phyloP scores from a whole-genome alignment of 2,113 vertebrate genomes.

The Cyprinus carpio region DNA sequence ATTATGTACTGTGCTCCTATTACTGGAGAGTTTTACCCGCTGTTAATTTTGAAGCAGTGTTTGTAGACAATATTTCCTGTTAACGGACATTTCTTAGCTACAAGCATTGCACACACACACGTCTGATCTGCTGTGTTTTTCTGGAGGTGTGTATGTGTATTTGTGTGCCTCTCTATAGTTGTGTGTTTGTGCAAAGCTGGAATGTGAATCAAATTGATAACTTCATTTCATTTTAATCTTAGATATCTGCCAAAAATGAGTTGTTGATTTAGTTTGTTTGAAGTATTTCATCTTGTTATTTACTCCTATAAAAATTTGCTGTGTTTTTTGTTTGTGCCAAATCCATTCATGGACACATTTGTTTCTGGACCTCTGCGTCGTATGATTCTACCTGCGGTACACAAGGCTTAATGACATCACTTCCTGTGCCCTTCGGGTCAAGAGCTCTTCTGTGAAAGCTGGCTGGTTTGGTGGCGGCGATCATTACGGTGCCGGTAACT shows the following conservation, averaged over 20 bases:
- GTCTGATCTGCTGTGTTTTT: conserved; percentile 38
- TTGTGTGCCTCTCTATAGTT: conserved; percentile 8
- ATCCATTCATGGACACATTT: not conserved
- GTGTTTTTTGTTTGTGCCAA: not conserved
- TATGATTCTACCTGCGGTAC: not conserved
- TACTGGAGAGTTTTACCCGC: not conserved
- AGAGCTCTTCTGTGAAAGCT: conserved; percentile 11
- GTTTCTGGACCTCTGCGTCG: not conserved
- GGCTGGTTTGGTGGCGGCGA: not conserved
- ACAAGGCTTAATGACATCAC: conserved; percentile 38
- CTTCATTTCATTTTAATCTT: conserved; percentile 14
- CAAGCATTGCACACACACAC: conserved; percentile 9
- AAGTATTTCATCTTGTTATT: conserved; percentile 27
- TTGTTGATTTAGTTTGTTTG: conserved; percentile 42
- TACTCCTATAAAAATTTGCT: conserved; percentile 2
- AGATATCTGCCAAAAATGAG: conserved; percentile 42
- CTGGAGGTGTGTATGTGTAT: not conserved
- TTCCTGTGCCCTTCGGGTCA: conserved; percentile 34
- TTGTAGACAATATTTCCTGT: conserved; percentile 19
- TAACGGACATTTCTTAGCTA: not conserved
- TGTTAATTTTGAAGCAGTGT: conserved; percentile 42
- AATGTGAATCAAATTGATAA: conserved; percentile 41
- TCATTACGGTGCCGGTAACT: conserved; percentile 52
- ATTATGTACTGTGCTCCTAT: not conserved
- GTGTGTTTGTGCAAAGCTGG: conserved; percentile 33